These are phyloP conservation scores for Dinoponera quadriceps DNA, from an alignment of 1,140 invertebrate species.

Conservation along the genomic window DNA sequence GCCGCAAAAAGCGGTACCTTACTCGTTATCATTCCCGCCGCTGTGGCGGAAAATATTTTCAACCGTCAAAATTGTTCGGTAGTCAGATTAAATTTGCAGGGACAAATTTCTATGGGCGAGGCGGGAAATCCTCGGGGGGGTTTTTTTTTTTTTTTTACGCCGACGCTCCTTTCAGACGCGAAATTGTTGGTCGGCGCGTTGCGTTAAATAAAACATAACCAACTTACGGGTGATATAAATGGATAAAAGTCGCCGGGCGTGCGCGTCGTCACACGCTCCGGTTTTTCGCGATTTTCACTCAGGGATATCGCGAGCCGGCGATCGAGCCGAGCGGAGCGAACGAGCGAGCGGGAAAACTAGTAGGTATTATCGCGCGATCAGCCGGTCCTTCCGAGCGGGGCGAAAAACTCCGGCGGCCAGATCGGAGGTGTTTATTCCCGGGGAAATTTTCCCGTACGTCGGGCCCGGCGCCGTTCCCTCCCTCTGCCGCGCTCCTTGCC, in stretches of 20 bases:
- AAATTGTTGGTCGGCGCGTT: slow-evolving; percentile 19
- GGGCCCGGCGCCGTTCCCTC: too few relatives aligned
- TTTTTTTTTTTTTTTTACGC: too few relatives aligned
- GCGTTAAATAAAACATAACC: slow-evolving; percentile 48
- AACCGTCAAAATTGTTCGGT: slow-evolving; percentile 34
- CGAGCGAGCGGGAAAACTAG: slow-evolving; percentile 26
- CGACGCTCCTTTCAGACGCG: slow-evolving; percentile 21
- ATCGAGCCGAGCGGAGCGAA: background rate
- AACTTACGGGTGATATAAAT: slow-evolving; percentile 39
- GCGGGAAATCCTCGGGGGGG: slow-evolving; percentile 12
- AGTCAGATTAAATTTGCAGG: slow-evolving; percentile 40
- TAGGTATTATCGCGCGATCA: slow-evolving; percentile 24
- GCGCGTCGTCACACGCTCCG: background rate
- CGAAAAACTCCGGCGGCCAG: background rate
- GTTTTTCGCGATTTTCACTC: slow-evolving; percentile 19
- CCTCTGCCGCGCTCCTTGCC: background rate
- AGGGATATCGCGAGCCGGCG: background rate
- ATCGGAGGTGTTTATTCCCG: slow-evolving; percentile 4
- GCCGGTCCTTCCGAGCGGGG: slow-evolving; percentile 4
- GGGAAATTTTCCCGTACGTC: too few relatives aligned
- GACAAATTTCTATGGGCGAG: slow-evolving; percentile 30
- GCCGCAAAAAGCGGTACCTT: slow-evolving; percentile 31
- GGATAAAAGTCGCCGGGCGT: slow-evolving; percentile 33
- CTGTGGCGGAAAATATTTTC: slow-evolving; percentile 15
- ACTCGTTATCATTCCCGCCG: slow-evolving; percentile 42